These are phyloP conservation scores for Benitochromis conjunctus DNA, from an alignment of 2,113 vertebrate species.

Conservation along the genomic window DNA sequence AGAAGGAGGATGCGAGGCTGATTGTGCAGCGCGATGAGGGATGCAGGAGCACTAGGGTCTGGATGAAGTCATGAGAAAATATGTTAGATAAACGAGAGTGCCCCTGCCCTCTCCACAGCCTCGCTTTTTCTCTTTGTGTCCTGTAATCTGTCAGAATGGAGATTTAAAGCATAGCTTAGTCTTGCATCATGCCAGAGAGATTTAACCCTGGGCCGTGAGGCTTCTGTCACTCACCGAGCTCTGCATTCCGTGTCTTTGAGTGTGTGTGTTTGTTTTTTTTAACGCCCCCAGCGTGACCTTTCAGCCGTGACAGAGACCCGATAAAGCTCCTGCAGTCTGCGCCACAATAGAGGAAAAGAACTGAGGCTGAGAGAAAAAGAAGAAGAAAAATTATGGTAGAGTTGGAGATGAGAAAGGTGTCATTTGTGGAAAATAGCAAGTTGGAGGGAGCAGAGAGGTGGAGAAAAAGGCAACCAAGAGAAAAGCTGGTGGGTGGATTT, in stretches of 20 bases:
- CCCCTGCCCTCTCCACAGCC: neutral
- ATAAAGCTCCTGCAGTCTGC: slow-evolving; percentile 39
- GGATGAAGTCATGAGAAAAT: slow-evolving; percentile 42
- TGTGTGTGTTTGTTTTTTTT: neutral
- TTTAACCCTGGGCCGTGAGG: slow-evolving; percentile 24
- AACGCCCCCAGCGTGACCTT: slow-evolving; percentile 35
- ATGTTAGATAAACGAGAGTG: slow-evolving; percentile 28
- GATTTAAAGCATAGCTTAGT: slow-evolving; percentile 60
- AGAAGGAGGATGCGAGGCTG: slow-evolving; percentile 6
- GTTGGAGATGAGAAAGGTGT: neutral
- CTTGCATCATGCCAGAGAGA: slow-evolving; percentile 40
- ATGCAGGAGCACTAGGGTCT: neutral
- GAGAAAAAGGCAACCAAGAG: neutral
- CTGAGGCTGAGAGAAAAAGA: neutral
- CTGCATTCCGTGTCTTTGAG: neutral
- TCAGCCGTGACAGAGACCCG: slow-evolving; percentile 62
- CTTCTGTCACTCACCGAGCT: slow-evolving; percentile 38
- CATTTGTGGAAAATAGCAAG: neutral
- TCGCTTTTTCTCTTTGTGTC: slow-evolving; percentile 26
- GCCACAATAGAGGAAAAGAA: slow-evolving; percentile 6
- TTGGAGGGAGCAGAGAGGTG: neutral
- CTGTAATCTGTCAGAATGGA: slow-evolving; percentile 49
- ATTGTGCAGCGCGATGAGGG: slow-evolving; percentile 28
- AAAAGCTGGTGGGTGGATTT: neutral
- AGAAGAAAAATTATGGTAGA: neutral